Base-by-base conservation (phyloP, 1,140 invertebrate species). In the Varroa destructor region DNA sequence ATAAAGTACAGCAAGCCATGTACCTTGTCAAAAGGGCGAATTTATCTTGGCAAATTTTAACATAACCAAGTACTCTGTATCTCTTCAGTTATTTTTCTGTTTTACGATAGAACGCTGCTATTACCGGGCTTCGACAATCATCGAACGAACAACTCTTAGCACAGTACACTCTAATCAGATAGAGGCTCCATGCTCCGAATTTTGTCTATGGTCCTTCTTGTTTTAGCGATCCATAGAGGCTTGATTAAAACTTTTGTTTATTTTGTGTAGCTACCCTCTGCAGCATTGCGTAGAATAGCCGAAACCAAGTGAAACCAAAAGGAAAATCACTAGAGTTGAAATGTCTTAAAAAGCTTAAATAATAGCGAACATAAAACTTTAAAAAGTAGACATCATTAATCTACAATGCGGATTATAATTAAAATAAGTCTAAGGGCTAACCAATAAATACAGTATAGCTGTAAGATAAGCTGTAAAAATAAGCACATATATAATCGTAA, bases 241-340 rank as follows among this genome's bases (percentile, higher is more conserved):
- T 58, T 58, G 57, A 58, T 58, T 58, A 58, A 58, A 58, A 58
- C 25, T 58, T 42, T 3, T 58, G 57, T 58, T 58, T 58, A 58
- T 58, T 58, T 58, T 58, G 57, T 42, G 57, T 36, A 56, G 55
- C 55, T n/a, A n/a, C 55, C 57, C 57, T 5, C 57, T 42, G 25
- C 6, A 5, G 12, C 3, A 3, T 36, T 36, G 40, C 25, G 3
- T 58, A 5, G 25, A 5, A 3, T 12, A 6, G 4, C 6, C 3
- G 25, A 3, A 6, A 36, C 12, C 57, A 58, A 12, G 12, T 36
- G 57, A 58, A 42, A 36, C 57, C 25, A 12, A 58, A 58, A 58
- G 3, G 3, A 3, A 6, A 12, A 36, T 36, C 3, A 58, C 3
- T 36, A 36, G 57, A 12, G 3, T 36, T 12, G 3, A 3, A 12